Conservation (phyloP, 2,888 invertebrate species). For the Oligia latruncula region DNA sequence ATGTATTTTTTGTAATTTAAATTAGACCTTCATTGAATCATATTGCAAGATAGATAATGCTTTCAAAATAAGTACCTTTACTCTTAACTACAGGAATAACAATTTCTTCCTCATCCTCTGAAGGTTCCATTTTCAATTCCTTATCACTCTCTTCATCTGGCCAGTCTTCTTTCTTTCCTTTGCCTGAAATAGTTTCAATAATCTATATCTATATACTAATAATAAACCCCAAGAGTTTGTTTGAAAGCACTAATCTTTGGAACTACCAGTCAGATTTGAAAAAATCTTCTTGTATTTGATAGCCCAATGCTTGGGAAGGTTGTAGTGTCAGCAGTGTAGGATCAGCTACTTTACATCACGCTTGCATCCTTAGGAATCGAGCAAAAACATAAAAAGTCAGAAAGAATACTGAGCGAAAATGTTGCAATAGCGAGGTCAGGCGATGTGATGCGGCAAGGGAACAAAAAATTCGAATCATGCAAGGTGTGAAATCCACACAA, state of each 20-base stretch:
- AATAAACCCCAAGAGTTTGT: not conserved
- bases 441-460: not conserved
- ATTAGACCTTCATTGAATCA: not conserved
- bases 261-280: not conserved
- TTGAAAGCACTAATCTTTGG: not conserved
- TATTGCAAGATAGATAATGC: not conserved
- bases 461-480: not conserved
- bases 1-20: not conserved
- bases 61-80: slow-evolving; percentile 75
- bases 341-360: not conserved
- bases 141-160: slow-evolving; percentile 85
- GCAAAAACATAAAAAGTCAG: not conserved
- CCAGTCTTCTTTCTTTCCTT: slow-evolving; percentile 81
- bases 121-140: slow-evolving; percentile 79
- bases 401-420: not conserved
- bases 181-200: slow-evolving; percentile 67
- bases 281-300: not conserved
- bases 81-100: slow-evolving; percentile 82
- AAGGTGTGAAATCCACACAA: not conserved
- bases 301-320: not conserved
- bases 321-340: not conserved
- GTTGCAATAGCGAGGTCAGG: not conserved
- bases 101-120: slow-evolving; percentile 82
- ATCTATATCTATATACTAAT: not conserved
- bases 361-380: not conserved